phyloP scores from a whole-genome alignment of 2,113 vertebrate species.

The Euleptes europaea region DNA sequence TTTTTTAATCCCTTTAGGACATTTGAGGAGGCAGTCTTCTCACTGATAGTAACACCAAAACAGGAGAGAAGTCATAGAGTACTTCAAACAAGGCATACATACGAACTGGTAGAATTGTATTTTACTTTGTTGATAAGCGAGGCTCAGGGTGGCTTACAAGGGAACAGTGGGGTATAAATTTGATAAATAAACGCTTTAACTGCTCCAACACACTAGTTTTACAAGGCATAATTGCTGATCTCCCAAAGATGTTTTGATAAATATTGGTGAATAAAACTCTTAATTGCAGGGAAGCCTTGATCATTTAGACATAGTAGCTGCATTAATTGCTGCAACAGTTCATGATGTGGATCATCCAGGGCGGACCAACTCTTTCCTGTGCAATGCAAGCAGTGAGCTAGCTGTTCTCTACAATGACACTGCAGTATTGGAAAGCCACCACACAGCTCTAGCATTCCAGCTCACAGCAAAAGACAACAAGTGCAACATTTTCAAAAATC shows the following conservation, averaged over 20 bases:
- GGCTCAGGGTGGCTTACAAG: too few species aligned
- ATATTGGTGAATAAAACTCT: constrained; percentile 15
- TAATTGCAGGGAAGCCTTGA: constrained; percentile 85
- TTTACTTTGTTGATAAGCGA: too few species aligned
- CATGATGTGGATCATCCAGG: constrained; percentile 95
- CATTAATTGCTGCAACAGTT: constrained; percentile 92
- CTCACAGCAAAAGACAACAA: constrained; percentile 90
- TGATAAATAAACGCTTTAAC: too few species aligned
- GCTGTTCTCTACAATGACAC: constrained; percentile 96
- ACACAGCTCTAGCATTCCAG: constrained; percentile 93
- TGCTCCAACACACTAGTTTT: not conserved
- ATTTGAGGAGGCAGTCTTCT: not conserved
- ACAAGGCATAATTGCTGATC: not conserved
- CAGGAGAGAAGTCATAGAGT: not conserved
- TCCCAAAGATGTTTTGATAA: constrained; percentile 19
- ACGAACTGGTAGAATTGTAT: too few species aligned
- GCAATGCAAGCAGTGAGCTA: constrained; percentile 92
- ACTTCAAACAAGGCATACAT: not conserved
- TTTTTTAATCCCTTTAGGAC: not conserved
- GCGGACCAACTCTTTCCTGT: constrained; percentile 95
- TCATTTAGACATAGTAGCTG: constrained; percentile 90
- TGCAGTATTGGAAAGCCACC: constrained; percentile 94
- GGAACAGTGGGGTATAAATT: too few species aligned
- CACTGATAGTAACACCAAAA: not conserved
- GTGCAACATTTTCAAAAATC: constrained; percentile 96